Evolutionary conservation across 2,113 vertebrate species (phyloP), one percentile per base, ranked within the genome.

Genomic region (Pantherophis guttatus): DNA sequence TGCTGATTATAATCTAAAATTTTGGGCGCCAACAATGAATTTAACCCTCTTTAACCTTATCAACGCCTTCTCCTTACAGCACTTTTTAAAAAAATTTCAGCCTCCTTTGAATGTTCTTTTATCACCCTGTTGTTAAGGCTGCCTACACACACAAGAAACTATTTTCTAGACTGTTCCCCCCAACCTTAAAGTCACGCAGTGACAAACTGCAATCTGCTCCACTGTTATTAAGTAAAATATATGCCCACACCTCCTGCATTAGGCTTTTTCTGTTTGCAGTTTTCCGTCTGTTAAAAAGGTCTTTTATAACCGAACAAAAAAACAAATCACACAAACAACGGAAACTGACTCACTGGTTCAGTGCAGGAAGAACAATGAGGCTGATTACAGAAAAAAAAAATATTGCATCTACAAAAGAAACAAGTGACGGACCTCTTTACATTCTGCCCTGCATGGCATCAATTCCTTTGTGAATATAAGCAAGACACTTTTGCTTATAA

Each of bases 161-260:
- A 55, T 1, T 44, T 90, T 86, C 65, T 62, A 54, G 92, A 91
- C 90, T 54, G 53, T 85, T 54, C 94, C 90, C 87, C 87, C 87
- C 89, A 24, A 3, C 88, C 89, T 55, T 75, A 81, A 88, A 94
- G 86, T 81, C 87, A 89, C 21, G 86, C 1, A 93, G 91, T 50
- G 75, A 81, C 94, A 81, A 94, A 93, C 75, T 92, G 91, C 93
- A 97, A 94, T 33, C 86, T 93, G 90, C 92, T 91, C 91, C 33
- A 62, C 93, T 94, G 94, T 54, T 89, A 1, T 0, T 85, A 54
- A 26, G 29, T 92, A 93, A 93, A 93, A 62, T 87, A 90, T 86
- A 62, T 90, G 55, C 89, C 55, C 89, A 90, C 57, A 90, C 89
- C 81, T 93, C 81, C 89, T 65, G n/a, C n/a, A 21, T 54, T 90